These are phyloP conservation scores for Montipora cactus DNA, from an alignment of 64 coral and sea anemone genomes.

Conservation along the genomic window DNA sequence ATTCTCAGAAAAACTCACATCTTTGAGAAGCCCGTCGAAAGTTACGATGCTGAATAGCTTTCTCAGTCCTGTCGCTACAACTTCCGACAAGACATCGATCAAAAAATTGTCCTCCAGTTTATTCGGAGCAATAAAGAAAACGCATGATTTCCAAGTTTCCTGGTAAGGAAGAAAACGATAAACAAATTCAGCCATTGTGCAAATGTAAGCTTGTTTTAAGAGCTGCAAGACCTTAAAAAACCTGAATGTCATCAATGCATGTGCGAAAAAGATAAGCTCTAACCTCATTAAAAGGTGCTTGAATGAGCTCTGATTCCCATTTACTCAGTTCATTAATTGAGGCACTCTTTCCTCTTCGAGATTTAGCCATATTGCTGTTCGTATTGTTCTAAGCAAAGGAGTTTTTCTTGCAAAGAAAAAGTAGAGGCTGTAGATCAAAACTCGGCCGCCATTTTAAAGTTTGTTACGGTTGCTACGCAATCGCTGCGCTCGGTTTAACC, in stretches of 20 bases:
- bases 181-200: background rate
- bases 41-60: constrained; percentile 97
- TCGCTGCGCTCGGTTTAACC: too few species aligned
- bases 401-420: background rate
- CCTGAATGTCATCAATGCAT: background rate
- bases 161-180: constrained; percentile 6
- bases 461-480: constrained; percentile 93
- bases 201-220: background rate
- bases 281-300: constrained; percentile 95
- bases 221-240: background rate
- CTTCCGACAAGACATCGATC: constrained; percentile 80
- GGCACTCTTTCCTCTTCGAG: constrained; percentile 95
- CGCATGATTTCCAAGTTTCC: constrained; percentile 92
- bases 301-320: constrained; percentile 93
- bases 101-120: constrained; percentile 81
- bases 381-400: background rate
- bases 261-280: background rate
- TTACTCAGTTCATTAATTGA: constrained; percentile 87
- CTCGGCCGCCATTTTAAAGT: constrained; percentile 94
- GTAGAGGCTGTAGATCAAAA: background rate
- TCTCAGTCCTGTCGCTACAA: constrained; percentile 87
- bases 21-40: constrained; percentile 86
- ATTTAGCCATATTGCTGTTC: constrained; percentile 86
- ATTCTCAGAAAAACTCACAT: constrained; percentile 57
- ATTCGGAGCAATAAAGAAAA: constrained; percentile 88